These are phyloP conservation scores for Poeciliopsis occidentalis DNA, from an alignment of 2,113 vertebrate genomes.

Conservation along the genomic window DNA sequence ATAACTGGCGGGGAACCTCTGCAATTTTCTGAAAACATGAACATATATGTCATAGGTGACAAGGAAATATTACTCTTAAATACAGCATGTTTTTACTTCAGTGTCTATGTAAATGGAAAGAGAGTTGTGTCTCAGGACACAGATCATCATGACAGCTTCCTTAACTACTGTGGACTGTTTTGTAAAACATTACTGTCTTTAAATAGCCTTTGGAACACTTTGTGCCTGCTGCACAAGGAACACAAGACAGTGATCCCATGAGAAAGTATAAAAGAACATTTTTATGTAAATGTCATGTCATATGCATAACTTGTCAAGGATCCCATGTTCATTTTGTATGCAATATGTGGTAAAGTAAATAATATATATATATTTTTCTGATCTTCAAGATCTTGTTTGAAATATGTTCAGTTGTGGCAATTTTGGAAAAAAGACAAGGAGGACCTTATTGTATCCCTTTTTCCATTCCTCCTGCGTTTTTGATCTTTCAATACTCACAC, in stretches of 20 bases:
- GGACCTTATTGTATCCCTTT: no score
- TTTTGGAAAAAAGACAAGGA: no score
- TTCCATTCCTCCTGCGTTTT: no score
- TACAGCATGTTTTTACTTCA: background rate
- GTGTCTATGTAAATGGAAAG: background rate
- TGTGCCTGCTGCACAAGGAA: background rate
- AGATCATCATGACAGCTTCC: background rate
- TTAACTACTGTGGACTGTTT: background rate
- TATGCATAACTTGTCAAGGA: background rate
- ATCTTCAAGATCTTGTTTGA: no score
- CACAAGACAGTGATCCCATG: background rate
- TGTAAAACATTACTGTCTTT: slow-evolving; percentile 7
- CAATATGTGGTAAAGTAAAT: background rate
- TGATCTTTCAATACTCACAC: no score
- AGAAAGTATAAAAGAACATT: slow-evolving; percentile 1
- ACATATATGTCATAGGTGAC: no score
- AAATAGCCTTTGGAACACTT: slow-evolving; percentile 2
- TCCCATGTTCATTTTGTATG: background rate
- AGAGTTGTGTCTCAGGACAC: slow-evolving; percentile 1
- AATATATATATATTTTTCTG: background rate
- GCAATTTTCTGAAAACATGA: no score
- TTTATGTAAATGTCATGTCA: background rate
- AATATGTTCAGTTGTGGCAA: no score
- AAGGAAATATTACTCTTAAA: no score
- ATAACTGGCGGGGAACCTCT: background rate